These are phyloP conservation scores for Dicrurus megarhynchus DNA, from an alignment of 2,113 vertebrate genomes.

Conservation along the genomic window DNA sequence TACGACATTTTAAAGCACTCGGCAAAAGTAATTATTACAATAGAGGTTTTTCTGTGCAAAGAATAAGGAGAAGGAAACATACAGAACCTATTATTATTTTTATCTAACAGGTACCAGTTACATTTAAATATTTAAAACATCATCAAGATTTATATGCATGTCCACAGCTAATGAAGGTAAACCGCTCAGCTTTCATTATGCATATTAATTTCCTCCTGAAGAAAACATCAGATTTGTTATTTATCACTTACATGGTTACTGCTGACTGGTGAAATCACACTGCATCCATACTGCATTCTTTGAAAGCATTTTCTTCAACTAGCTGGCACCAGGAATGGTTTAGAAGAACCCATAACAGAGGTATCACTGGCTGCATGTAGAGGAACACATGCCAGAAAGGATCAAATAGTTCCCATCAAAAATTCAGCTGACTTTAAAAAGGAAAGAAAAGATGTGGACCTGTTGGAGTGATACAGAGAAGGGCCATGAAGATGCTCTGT, in stretches of 20 bases:
- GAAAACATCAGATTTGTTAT: not conserved
- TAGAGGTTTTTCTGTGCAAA: not conserved
- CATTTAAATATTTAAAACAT: not conserved
- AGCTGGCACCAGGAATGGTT: not conserved
- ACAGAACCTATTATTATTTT: not conserved
- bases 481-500: not conserved
- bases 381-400: not conserved
- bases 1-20: accelerated
- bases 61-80: not conserved
- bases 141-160: not conserved
- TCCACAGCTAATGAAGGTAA: not conserved
- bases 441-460: not conserved
- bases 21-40: not conserved
- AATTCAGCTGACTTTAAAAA: not conserved
- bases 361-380: not conserved
- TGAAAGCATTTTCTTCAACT: not conserved
- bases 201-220: not conserved
- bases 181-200: not conserved
- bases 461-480: not conserved
- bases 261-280: not conserved
- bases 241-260: not conserved
- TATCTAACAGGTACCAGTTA: not conserved
- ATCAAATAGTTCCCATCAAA: not conserved
- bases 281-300: not conserved
- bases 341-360: not conserved